Conservation (phyloP, 1,140 invertebrate species). For the Aporrectodea caliginosa region DNA sequence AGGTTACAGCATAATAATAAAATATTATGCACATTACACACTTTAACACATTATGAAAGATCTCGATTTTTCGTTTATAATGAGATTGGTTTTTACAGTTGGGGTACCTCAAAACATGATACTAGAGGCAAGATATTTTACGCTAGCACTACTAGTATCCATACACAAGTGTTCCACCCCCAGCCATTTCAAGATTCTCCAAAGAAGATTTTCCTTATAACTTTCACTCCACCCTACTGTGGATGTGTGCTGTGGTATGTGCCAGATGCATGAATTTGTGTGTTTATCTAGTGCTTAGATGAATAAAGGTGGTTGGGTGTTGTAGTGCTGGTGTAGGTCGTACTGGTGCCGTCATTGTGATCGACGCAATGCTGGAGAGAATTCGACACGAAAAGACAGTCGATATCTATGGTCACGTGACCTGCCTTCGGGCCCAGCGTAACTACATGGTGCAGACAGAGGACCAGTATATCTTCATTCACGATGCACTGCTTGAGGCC, state of each 20-base stretch:
- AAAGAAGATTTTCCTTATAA: not conserved
- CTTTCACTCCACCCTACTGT: not conserved
- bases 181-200: not conserved
- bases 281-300: too few species aligned
- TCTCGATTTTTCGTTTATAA: too few species aligned
- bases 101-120: too few species aligned
- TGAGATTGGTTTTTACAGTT: too few species aligned
- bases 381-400: constrained; percentile 73
- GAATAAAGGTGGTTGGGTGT: too few species aligned
- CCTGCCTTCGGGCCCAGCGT: constrained; percentile 89
- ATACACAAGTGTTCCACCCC: not conserved
- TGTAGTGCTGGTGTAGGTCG: constrained; percentile 95
- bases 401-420: constrained; percentile 98
- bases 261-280: too few species aligned
- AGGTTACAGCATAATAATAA: too few species aligned
- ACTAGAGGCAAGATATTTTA: too few species aligned
- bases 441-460: constrained; percentile 77
- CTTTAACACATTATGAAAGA: too few species aligned
- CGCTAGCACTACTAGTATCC: not conserved
- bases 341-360: constrained; percentile 92
- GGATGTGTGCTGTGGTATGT: too few species aligned
- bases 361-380: constrained; percentile 96
- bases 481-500: constrained; percentile 85
- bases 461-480: constrained; percentile 99
- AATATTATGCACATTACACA: too few species aligned